These are phyloP conservation scores for Drosophila quinaria DNA, from an alignment of 2,888 invertebrate genomes.

Conservation along the genomic window DNA sequence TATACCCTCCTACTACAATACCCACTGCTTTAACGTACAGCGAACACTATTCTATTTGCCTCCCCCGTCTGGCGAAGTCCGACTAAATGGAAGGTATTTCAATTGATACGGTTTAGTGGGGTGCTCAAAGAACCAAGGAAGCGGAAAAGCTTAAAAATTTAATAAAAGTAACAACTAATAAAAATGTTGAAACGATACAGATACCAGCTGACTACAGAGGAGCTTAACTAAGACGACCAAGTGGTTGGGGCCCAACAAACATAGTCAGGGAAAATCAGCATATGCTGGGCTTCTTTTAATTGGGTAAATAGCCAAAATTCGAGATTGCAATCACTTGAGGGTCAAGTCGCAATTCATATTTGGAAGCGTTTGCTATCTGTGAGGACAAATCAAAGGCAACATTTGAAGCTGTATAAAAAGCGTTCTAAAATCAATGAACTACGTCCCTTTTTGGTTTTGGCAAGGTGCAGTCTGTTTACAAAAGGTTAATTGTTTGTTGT, in stretches of 20 bases:
- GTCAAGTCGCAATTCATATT: conserved; percentile 39
- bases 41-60: conserved; percentile 20
- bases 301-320: conserved; percentile 59
- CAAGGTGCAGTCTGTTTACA: conserved; percentile 46
- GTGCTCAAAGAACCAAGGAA: conserved; percentile 69
- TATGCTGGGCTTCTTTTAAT: conserved; percentile 83
- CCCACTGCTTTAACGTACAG: conserved; percentile 17
- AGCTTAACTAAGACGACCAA: conserved; percentile 25
- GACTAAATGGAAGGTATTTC: conserved; percentile 53
- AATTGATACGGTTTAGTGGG: conserved; percentile 78
- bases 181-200: conserved; percentile 31
- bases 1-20: conserved; percentile 2
- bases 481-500: conserved; percentile 74
- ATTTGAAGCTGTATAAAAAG: conserved; percentile 47
- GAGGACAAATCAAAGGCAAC: conserved; percentile 39
- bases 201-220: conserved; percentile 47
- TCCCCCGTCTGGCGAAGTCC: conserved; percentile 23
- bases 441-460: conserved; percentile 5
- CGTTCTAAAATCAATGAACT: conserved; percentile 23
- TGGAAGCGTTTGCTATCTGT: conserved; percentile 33
- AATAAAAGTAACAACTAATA: conserved; percentile 64
- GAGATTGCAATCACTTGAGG: conserved; percentile 48
- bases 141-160: conserved; percentile 71
- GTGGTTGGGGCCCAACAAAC: neutral
- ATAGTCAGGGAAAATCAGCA: conserved; percentile 67